A percentile compares a stretch with the other conserved stretches of the same genome.
Conservation (phyloP, 2,113 vertebrate species). For the Semnornis frantzii region DNA sequence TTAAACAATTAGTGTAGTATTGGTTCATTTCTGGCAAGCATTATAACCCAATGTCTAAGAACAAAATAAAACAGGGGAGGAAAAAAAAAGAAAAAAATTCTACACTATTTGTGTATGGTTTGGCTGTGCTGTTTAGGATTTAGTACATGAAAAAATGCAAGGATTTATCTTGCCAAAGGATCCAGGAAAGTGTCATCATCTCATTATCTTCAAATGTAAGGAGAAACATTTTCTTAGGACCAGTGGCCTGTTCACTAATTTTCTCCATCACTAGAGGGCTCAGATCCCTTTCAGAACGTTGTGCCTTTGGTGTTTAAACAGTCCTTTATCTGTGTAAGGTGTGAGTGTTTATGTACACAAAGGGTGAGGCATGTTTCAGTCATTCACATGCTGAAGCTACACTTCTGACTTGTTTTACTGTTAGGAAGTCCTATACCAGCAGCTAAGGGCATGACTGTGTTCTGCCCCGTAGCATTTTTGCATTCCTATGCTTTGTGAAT, state of each 20-base stretch:
- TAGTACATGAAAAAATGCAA: neutral
- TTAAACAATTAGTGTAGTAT: neutral
- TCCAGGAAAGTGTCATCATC: neutral
- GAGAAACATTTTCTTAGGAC: neutral
- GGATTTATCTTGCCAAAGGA: neutral
- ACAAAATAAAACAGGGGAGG: neutral
- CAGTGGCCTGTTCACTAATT: slow-evolving; percentile 13
- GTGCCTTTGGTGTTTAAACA: neutral
- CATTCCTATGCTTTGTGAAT: accelerated
- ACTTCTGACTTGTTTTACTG: neutral
- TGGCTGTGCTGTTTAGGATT: neutral
- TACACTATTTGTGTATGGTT: neutral
- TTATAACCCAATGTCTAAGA: neutral
- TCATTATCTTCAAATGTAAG: neutral
- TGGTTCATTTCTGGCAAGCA: too few species aligned
- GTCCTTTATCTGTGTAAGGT: neutral
- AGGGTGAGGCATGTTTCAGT: neutral
- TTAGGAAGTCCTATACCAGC: neutral
- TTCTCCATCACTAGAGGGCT: slow-evolving; percentile 49
- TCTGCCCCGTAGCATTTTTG: neutral
- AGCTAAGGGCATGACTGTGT: neutral
- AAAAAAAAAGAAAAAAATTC: neutral
- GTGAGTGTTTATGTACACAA: neutral
- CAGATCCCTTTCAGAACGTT: slow-evolving; percentile 28
- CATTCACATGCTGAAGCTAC: accelerated